Conservation (phyloP, 92 coral and sea anemone genomes). For the Porites evermanni region DNA sequence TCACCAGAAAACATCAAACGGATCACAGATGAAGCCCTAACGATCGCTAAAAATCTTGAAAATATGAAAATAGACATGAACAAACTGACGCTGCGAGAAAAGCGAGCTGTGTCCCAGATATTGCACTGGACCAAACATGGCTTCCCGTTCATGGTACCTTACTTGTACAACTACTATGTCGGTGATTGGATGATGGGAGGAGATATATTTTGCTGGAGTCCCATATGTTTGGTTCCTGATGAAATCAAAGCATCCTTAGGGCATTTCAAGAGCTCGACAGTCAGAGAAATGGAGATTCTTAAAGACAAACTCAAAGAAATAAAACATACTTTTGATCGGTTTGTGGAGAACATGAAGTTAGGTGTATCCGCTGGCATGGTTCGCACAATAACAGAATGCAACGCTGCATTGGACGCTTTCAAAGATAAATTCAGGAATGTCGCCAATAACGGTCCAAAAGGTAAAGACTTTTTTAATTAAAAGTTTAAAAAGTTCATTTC, state of each 20-base stretch:
- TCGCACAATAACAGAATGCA: constrained; percentile 67
- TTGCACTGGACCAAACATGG: constrained; percentile 65
- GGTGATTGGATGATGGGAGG: constrained; percentile 80
- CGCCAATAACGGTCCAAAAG: constrained; percentile 45
- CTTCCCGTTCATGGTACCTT: constrained; percentile 69
- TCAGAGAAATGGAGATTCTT: constrained; percentile 63
- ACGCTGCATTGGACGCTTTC: constrained; percentile 62
- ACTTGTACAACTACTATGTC: constrained; percentile 63
- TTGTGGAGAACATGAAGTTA: constrained; percentile 54
- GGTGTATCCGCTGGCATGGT: constrained; percentile 87
- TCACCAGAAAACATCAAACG: constrained; percentile 52
- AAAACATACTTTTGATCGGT: constrained; percentile 52
- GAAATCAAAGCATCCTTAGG: constrained; percentile 23
- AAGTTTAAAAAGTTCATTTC: no score
- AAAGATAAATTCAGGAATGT: constrained; percentile 44
- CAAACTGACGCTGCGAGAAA: constrained; percentile 60
- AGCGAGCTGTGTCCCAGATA: constrained; percentile 55
- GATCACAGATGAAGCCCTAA: constrained; percentile 54
- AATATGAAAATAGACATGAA: constrained; percentile 37
- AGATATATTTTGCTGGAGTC: constrained; percentile 63
- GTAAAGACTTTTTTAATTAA: constrained; percentile 16
- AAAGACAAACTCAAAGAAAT: constrained; percentile 54
- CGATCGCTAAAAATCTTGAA: constrained; percentile 45
- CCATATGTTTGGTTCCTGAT: constrained; percentile 26
- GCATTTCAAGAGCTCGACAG: constrained; percentile 66